These are phyloP conservation scores for Vireo griseus DNA, from an alignment of 2,797 vertebrate species.

Conservation along the genomic window DNA sequence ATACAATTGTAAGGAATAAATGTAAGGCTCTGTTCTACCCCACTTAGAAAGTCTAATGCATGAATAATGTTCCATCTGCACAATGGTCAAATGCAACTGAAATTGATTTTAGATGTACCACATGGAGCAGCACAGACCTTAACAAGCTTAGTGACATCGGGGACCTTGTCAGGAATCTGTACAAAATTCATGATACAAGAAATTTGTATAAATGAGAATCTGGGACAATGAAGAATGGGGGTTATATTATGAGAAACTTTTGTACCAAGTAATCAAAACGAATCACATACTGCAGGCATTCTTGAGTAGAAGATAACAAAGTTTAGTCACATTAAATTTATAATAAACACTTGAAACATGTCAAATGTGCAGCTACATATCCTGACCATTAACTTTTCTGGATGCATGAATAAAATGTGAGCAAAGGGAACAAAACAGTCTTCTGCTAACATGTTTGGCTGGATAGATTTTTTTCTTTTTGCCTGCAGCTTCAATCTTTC, in stretches of 20 bases:
- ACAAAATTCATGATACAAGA: constrained; percentile 71
- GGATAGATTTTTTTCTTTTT: not conserved
- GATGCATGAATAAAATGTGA: not conserved
- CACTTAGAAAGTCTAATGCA: constrained; percentile 63
- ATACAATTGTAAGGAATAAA: constrained; percentile 63
- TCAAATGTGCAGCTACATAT: constrained; percentile 4
- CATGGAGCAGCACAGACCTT: constrained; percentile 37
- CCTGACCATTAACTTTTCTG: constrained; percentile 33
- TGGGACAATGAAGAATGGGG: not conserved
- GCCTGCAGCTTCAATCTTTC: not conserved
- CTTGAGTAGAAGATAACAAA: constrained; percentile 17
- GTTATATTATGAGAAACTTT: constrained; percentile 1
- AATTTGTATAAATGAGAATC: constrained; percentile 64
- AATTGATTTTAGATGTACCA: constrained; percentile 67
- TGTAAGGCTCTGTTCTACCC: constrained; percentile 46
- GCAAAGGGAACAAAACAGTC: not conserved
- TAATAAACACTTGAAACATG: constrained; percentile 35
- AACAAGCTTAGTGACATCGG: constrained; percentile 59
- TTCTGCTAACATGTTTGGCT: not conserved
- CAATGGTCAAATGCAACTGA: constrained; percentile 61
- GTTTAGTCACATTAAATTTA: constrained; percentile 60
- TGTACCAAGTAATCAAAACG: constrained; percentile 24
- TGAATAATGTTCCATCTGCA: constrained; percentile 66
- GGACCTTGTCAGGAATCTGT: constrained; percentile 59
- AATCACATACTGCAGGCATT: not conserved